phyloP scores from a whole-genome alignment of 2,797 vertebrate species.

The Macropus fuliginosus region DNA sequence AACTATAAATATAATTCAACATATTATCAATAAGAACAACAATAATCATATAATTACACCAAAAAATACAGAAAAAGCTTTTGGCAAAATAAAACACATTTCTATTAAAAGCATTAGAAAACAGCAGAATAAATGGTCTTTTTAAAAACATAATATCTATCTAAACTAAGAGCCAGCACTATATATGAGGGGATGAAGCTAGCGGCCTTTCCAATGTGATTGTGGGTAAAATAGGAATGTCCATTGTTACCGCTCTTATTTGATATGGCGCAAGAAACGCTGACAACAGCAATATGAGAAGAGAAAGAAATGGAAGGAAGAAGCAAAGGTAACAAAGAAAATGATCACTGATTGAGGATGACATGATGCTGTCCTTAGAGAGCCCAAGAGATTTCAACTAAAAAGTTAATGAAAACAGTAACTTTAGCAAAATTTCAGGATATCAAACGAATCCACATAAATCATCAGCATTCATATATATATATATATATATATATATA shows the following conservation, averaged over 20 bases:
- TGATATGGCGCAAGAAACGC: background rate
- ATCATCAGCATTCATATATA: background rate
- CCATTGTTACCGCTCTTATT: background rate
- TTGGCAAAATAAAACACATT: background rate
- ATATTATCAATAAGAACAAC: background rate
- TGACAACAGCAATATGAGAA: background rate
- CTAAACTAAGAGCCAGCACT: background rate
- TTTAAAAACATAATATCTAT: background rate
- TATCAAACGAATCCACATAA: background rate
- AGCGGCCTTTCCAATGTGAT: background rate
- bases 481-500: no score
- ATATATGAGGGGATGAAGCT: background rate
- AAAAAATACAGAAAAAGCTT: background rate
- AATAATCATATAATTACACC: background rate
- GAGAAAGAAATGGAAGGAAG: background rate
- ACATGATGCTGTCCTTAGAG: background rate
- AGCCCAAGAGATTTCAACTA: background rate
- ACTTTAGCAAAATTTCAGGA: background rate
- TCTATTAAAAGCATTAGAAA: background rate
- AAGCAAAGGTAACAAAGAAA: background rate
- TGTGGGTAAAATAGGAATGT: background rate
- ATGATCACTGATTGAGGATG: background rate
- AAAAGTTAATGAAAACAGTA: background rate
- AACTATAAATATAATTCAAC: background rate
- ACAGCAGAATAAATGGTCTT: background rate